Evolutionary conservation across 2,888 invertebrate species (phyloP), one percentile per base, ranked within the genome.

Genomic region (Poecilus cupreus): DNA sequence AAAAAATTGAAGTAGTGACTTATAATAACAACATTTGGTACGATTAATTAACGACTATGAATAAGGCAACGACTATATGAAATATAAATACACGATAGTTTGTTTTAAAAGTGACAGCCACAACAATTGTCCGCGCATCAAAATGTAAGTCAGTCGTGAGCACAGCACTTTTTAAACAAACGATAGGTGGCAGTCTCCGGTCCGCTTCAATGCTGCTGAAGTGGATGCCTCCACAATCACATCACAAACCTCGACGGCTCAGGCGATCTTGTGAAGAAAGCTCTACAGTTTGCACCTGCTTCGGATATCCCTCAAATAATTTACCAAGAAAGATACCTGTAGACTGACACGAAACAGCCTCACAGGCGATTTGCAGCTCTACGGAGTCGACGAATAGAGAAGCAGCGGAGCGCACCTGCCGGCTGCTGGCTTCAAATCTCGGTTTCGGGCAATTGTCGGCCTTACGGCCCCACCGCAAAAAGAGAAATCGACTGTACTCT

Each of bases 301-400:
- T 87, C 86, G 85, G 86, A 86, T 88, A 80, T 72, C 72, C 80
- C 87, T 87, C 87, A 87, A 87, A 87, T 88, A 88, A 88, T 87
- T 88, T 87, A 88, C 88, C 84, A 85, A 85, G 85, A 86, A 86
- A 87, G 88, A 87, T 87, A 86, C 86, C 87, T 87, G 88, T 87
- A 80, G 74, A 57, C 64, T 68, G 60, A 78, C 60, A 43, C 78
- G 78, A 22, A 60, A 39, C 57, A 64, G n/a, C n/a, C 37, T 37
- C 1, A 22, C 72, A 24, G 1, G 68, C 51, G 24, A 54, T 20
- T 20, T 10, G 22, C 37, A 20, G 39, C 72, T 72, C 8, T 77
- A 75, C 51, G 2, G 8, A 49, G 13, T 13, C 3, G 16, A 5
- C 10, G 4, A 22, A 18, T 75, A 75, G 20, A 1, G 32, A 4